phyloP scores from a whole-genome alignment of 2,888 invertebrate species.

The Stegana nigrithorax region DNA sequence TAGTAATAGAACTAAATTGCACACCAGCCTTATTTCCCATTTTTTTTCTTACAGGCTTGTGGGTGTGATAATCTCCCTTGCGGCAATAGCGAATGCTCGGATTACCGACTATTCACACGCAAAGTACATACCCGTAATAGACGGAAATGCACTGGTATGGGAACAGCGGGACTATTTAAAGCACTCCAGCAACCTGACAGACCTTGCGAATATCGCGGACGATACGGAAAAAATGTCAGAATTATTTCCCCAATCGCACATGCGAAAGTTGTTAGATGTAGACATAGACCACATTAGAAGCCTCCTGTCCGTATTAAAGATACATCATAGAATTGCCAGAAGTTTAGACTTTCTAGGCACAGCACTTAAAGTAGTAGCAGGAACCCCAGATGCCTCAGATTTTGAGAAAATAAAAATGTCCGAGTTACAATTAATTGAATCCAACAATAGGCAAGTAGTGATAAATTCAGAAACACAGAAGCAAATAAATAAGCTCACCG shows the following conservation, averaged over 20 bases:
- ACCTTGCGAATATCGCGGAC: neutral
- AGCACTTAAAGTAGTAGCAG: slow-evolving; percentile 17
- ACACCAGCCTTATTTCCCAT: too few relatives aligned
- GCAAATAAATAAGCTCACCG: slow-evolving; percentile 7
- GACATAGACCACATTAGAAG: neutral
- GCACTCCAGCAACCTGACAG: neutral
- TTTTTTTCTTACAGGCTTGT: neutral
- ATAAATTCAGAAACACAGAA: slow-evolving; percentile 2
- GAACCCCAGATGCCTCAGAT: slow-evolving; percentile 18
- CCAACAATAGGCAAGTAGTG: slow-evolving; percentile 15
- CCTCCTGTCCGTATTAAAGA: neutral
- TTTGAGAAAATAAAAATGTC: slow-evolving; percentile 9
- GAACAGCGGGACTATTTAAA: neutral
- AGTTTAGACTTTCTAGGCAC: slow-evolving; percentile 14
- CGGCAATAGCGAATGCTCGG: neutral
- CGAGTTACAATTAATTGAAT: slow-evolving; percentile 4
- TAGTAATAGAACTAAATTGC: too few relatives aligned
- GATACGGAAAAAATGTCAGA: neutral
- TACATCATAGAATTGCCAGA: slow-evolving; percentile 2
- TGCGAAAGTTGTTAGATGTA: neutral
- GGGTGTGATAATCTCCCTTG: neutral
- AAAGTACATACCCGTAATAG: too few relatives aligned
- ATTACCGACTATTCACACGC: neutral
- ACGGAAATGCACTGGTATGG: neutral
- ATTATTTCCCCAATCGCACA: neutral